Evolutionary conservation across 2,113 vertebrate species (phyloP).

Genomic region (Leptobrachium leishanense): DNA sequence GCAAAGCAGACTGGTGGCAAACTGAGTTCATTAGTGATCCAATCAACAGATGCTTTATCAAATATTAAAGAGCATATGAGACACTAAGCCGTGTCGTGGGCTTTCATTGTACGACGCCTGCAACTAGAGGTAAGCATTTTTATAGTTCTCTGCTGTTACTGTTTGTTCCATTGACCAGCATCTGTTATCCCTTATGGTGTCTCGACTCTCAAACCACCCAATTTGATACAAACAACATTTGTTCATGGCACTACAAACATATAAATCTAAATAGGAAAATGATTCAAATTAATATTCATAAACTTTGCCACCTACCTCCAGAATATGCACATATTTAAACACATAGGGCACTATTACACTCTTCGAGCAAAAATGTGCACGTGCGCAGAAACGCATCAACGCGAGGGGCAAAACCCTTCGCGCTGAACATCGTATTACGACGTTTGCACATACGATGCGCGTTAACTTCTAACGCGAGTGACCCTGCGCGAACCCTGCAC

Average conservation of each 20-base stretch:
- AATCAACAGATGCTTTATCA: conserved; percentile 31
- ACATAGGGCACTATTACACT: too few relatives aligned
- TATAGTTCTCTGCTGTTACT: conserved; percentile 14
- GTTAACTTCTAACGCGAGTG: too few relatives aligned
- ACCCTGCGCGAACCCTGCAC: too few relatives aligned
- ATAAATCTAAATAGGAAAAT: too few relatives aligned
- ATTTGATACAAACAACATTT: background rate
- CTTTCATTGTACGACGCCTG: conserved; percentile 11
- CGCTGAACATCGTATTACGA: too few relatives aligned
- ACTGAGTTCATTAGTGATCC: background rate
- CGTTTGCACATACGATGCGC: too few relatives aligned
- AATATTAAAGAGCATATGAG: conserved; percentile 36
- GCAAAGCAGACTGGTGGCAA: conserved; percentile 4
- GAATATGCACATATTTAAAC: too few relatives aligned
- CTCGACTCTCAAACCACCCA: background rate
- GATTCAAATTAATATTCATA: too few relatives aligned
- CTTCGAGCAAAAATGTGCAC: too few relatives aligned
- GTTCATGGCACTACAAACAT: background rate
- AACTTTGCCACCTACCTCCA: too few relatives aligned
- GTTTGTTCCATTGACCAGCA: conserved; percentile 30
- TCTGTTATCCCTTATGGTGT: conserved; percentile 41
- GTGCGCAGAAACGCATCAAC: too few relatives aligned
- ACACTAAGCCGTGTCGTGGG: conserved; percentile 26
- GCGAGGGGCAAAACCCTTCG: too few relatives aligned
- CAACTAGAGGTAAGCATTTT: conserved; percentile 11